Evolutionary conservation across 2,888 invertebrate species (phyloP).

Genomic region (Scrobipalpa atriplicella): DNA sequence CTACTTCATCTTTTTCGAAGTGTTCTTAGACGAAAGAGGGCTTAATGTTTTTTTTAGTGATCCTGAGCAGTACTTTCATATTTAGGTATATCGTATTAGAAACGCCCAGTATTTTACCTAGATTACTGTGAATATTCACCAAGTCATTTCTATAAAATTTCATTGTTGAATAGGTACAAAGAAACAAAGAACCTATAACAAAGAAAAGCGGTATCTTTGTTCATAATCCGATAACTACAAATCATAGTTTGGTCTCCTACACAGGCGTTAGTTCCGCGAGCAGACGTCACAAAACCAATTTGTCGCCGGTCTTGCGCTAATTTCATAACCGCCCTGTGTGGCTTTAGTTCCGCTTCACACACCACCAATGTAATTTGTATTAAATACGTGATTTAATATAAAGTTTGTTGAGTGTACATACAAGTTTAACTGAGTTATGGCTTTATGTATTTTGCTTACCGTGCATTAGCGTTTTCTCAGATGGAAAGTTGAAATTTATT

Average conservation of each 20-base stretch:
- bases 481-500: too few relatives aligned
- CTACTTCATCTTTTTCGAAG: not conserved
- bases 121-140: too few relatives aligned
- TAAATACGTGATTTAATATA: conserved; percentile 13
- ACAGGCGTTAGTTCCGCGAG: not conserved
- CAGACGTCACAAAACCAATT: conserved; percentile 31
- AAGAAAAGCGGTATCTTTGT: not conserved
- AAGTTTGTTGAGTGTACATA: not conserved
- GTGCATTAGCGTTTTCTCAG: not conserved
- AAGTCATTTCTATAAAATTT: too few relatives aligned
- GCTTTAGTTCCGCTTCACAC: conserved; percentile 20
- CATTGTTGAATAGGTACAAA: too few relatives aligned
- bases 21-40: not conserved
- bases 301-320: conserved; percentile 28
- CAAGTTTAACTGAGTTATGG: not conserved
- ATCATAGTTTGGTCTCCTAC: not conserved
- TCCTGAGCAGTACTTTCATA: too few relatives aligned
- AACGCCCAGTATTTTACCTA: too few relatives aligned
- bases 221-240: not conserved
- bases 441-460: not conserved
- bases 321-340: conserved; percentile 30
- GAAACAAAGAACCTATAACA: too few relatives aligned
- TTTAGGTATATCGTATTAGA: too few relatives aligned
- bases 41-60: too few relatives aligned
- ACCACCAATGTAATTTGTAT: conserved; percentile 18